Conservation (phyloP, 2,888 invertebrate species). For the Chamaedrilus cognettii region DNA sequence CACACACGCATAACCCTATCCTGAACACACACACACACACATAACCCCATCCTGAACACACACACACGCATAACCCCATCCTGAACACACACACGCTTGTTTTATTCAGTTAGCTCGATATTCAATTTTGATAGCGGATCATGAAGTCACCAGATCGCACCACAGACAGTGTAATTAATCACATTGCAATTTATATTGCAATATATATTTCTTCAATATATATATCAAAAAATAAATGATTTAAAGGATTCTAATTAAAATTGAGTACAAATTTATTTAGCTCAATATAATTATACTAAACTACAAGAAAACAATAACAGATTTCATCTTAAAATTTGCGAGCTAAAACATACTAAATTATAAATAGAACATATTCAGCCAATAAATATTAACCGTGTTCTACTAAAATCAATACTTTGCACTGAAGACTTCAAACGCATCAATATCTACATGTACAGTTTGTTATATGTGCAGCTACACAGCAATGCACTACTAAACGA, state of each 20-base stretch:
- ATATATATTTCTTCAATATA: background rate
- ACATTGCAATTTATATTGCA: background rate
- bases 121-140: too few relatives aligned
- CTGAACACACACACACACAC: background rate
- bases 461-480: too few relatives aligned
- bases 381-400: too few relatives aligned
- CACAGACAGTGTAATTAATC: background rate
- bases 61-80: background rate
- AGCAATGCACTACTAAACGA: too few relatives aligned
- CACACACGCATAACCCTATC: background rate
- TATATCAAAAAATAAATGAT: background rate
- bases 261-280: background rate
- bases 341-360: too few relatives aligned
- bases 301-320: background rate
- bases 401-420: too few relatives aligned
- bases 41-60: background rate
- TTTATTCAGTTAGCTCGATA: too few relatives aligned
- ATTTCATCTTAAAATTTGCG: slow-evolving; percentile 1
- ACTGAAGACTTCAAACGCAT: too few relatives aligned
- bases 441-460: too few relatives aligned
- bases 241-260: background rate
- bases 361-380: too few relatives aligned
- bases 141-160: too few relatives aligned
- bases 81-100: background rate
- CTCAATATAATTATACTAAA: background rate